Base-by-base conservation (phyloP, 92 coral and sea anemone genomes). In the Actinernus sp. region DNA sequence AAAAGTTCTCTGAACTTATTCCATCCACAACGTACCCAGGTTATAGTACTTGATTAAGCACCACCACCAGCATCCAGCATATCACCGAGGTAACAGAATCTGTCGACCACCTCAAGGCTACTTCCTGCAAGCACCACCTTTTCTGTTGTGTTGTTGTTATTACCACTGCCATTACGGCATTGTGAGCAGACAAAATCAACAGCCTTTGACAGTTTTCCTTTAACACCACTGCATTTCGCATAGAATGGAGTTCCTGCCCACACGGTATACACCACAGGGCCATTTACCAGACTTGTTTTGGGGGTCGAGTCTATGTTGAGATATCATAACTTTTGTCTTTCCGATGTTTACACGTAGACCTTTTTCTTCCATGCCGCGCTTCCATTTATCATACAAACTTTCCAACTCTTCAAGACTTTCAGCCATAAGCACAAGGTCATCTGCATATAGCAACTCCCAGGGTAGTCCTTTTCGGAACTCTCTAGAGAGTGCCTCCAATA, bases 381-480 rank as follows among this genome's bases (percentile, higher is more conserved):
- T 62, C 65, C 76, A 54, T n/a, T n/a, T n/a, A 8, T 8, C 5
- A 12, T 41, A 49, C 40, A 8, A 48, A 25, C 49, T 31, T 49
- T 14, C 48, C 26, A 55, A 24, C 0, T 33, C 40, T 2, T 55
- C 62, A 37, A 29, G 41, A 0, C 38, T 3, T 9, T 45, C 48
- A 23, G 58, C 30, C 26, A 18, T 21, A 31, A 44, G 40, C 22
- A 58, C 79, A 20, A 71, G 58, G 37, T 41, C 59, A 16, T 71
- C 79, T 6, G 79, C 79, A 45, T 58, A 71, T 11, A 71, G 69
- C 14, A 71, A 71, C 61, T 71, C 79, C 68, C 79, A 39, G 23
- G 79, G 68, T 11, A 23, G 22, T 26, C 79, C 68, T 13, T 17
- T 56, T 40, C 69, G 10, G 38, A 71, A 59, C 58, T 71, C 58